phyloP scores from a whole-genome alignment of 2,888 invertebrate species.

The Byasa hedistus region DNA sequence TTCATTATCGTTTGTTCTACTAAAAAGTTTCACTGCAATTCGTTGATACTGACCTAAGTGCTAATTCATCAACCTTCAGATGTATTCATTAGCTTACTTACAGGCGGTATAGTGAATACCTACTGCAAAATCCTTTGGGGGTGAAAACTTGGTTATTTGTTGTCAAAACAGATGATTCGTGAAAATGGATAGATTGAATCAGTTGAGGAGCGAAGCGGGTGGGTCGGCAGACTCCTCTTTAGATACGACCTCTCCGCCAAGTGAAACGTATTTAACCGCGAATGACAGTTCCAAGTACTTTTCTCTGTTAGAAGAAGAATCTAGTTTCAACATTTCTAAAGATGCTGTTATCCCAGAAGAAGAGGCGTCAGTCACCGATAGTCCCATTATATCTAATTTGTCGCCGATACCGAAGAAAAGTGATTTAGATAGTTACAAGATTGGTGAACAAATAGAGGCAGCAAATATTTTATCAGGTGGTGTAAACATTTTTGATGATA shows the following conservation, averaged over 20 bases:
- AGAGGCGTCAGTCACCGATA: slow-evolving; percentile 48
- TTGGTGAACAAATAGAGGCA: slow-evolving; percentile 72
- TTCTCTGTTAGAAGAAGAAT: slow-evolving; percentile 69
- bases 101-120: slow-evolving; percentile 40
- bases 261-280: slow-evolving; percentile 69
- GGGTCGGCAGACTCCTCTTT: slow-evolving; percentile 63
- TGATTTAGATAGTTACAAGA: slow-evolving; percentile 64
- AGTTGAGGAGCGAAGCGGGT: slow-evolving; percentile 66
- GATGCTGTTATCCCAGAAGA: slow-evolving; percentile 54
- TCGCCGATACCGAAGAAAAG: slow-evolving; percentile 64
- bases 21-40: slow-evolving; percentile 72
- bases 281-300: slow-evolving; percentile 72
- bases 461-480: slow-evolving; percentile 74
- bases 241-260: slow-evolving; percentile 62
- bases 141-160: slow-evolving; percentile 34
- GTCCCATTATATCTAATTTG: slow-evolving; percentile 55
- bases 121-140: slow-evolving; percentile 31
- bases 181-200: slow-evolving; percentile 74
- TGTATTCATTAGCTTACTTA: slow-evolving; percentile 58
- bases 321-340: slow-evolving; percentile 60
- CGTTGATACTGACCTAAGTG: slow-evolving; percentile 74
- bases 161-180: slow-evolving; percentile 71
- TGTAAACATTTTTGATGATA: slow-evolving; percentile 75
- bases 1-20: slow-evolving; percentile 69
- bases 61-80: slow-evolving; percentile 67